Evolutionary conservation across 2,888 invertebrate species (phyloP).

Genomic region (Brachyopa scutellaris): DNA sequence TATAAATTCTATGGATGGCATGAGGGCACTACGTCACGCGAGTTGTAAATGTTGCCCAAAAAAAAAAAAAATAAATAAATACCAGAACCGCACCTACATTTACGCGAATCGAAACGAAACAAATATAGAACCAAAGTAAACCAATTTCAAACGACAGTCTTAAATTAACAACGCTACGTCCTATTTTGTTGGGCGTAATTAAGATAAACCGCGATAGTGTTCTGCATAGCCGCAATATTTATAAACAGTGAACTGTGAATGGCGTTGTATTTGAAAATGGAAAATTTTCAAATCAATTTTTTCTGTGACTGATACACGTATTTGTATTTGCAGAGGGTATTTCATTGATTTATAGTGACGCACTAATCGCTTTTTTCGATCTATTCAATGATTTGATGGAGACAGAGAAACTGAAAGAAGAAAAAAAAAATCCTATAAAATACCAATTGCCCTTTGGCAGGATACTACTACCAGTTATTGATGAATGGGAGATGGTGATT

Average conservation of each 20-base stretch:
- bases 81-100: slow-evolving; percentile 1
- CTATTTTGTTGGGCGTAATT: slow-evolving; percentile 3
- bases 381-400: background rate
- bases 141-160: background rate
- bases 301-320: no score
- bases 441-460: slow-evolving; percentile 25
- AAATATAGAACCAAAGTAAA: slow-evolving; percentile 5
- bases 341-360: slow-evolving; percentile 5
- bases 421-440: slow-evolving; percentile 14
- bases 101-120: background rate
- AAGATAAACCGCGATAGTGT: slow-evolving; percentile 4
- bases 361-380: no score
- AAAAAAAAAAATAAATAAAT: background rate
- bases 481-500: slow-evolving; percentile 16
- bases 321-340: no score
- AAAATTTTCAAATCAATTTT: slow-evolving; percentile 52
- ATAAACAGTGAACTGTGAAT: no score
- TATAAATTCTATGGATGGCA: background rate
- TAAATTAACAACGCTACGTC: slow-evolving; percentile 3
- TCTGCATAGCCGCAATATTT: no score
- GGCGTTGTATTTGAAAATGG: slow-evolving; percentile 31
- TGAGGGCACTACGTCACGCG: slow-evolving; percentile 6
- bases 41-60: background rate
- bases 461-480: background rate
- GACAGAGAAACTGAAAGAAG: background rate